These are phyloP conservation scores for Amphiprion clarkii DNA, from an alignment of 2,797 vertebrate genomes.

Conservation along the genomic window DNA sequence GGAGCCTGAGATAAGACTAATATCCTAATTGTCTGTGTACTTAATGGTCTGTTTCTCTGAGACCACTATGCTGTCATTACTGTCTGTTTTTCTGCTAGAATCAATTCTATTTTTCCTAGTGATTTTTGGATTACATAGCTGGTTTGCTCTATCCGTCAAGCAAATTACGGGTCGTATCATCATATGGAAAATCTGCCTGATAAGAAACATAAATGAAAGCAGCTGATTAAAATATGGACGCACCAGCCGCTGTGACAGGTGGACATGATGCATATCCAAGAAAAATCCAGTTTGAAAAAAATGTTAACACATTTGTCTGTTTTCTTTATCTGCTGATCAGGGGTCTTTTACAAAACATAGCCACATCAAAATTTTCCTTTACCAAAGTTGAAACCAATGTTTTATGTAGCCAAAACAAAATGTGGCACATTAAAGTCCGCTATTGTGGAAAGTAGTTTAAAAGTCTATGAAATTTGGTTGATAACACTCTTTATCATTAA, in stretches of 20 bases:
- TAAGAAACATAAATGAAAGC: constrained; percentile 45
- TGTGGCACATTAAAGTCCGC: constrained; percentile 7
- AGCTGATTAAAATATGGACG: constrained; percentile 43
- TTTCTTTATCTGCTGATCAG: constrained; percentile 25
- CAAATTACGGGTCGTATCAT: constrained; percentile 29
- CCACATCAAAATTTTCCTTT: neutral
- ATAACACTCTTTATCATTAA: constrained; percentile 17
- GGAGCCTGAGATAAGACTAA: constrained; percentile 49
- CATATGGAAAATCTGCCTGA: constrained; percentile 44
- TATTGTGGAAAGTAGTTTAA: neutral
- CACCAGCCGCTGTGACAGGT: constrained; percentile 48
- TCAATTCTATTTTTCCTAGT: constrained; percentile 10
- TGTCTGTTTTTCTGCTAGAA: constrained; percentile 29
- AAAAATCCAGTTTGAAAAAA: constrained; percentile 9
- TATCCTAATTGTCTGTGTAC: constrained; percentile 45
- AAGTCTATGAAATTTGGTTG: neutral
- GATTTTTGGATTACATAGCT: constrained; percentile 25
- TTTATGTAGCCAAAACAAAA: constrained; percentile 10
- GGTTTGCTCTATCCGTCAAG: constrained; percentile 23
- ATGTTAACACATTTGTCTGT: constrained; percentile 3
- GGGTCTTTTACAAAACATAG: constrained; percentile 1
- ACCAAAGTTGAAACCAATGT: constrained; percentile 5
- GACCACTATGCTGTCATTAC: constrained; percentile 26
- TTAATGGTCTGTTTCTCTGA: constrained; percentile 43
- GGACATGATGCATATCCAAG: constrained; percentile 31